Conservation (phyloP, 2,797 vertebrate genomes). For the Denticeps clupeoides region DNA sequence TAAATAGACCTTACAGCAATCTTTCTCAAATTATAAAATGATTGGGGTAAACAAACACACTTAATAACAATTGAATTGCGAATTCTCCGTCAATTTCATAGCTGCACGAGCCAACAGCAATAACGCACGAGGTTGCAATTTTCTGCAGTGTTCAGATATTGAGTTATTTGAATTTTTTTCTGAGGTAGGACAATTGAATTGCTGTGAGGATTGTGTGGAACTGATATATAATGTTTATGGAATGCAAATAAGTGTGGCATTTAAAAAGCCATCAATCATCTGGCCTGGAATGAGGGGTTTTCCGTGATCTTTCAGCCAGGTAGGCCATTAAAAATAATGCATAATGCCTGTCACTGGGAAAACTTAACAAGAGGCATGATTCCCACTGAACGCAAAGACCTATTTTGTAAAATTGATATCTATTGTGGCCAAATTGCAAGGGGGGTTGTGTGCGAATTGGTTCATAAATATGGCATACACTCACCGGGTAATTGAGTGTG, state of each 20-base stretch:
- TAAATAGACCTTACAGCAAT: conserved; percentile 3
- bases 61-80: conserved; percentile 5
- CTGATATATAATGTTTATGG: conserved; percentile 14
- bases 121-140: not conserved
- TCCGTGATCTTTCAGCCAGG: conserved; percentile 15
- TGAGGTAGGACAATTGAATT: not conserved
- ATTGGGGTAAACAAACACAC: conserved; percentile 10
- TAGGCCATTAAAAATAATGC: conserved; percentile 14
- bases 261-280: conserved; percentile 16
- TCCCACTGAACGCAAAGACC: not conserved
- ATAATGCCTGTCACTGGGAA: conserved; percentile 12
- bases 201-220: not conserved
- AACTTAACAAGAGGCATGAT: conserved; percentile 3
- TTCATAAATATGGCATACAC: conserved; percentile 1
- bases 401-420: conserved; percentile 7
- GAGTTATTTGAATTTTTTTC: too few relatives aligned
- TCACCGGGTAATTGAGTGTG: too few relatives aligned
- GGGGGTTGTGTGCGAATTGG: not conserved
- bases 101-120: conserved; percentile 5
- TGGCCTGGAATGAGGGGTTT: not conserved
- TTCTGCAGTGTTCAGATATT: conserved; percentile 1
- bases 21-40: conserved; percentile 7
- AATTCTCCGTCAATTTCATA: conserved; percentile 3
- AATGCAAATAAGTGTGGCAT: conserved; percentile 5
- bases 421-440: conserved; percentile 8